Conservation (phyloP, 2,113 vertebrate species). For the Austrofundulus limnaeus region DNA sequence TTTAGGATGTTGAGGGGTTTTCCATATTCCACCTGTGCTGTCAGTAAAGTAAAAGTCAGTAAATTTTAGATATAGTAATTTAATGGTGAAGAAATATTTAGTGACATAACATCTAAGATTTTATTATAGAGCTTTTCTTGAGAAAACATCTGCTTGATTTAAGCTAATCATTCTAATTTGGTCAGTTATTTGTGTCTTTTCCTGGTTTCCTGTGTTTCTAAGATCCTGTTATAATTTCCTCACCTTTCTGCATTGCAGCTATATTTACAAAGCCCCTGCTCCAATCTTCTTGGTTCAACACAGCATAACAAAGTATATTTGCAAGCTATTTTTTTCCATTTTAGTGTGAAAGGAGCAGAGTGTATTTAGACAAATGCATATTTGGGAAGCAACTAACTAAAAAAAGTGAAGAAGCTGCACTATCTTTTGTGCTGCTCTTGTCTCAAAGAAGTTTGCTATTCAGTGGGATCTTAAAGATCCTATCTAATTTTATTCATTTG, state of each 20-base stretch:
- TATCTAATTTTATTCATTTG: not conserved
- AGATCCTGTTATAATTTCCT: slow-evolving; percentile 25
- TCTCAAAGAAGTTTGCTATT: slow-evolving; percentile 1
- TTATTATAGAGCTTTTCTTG: slow-evolving; percentile 62
- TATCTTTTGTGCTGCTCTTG: not conserved
- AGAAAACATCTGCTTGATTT: slow-evolving; percentile 67
- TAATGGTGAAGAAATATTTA: slow-evolving; percentile 46
- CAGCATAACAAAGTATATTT: slow-evolving; percentile 4
- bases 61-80: slow-evolving; percentile 56
- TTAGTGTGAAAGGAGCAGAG: slow-evolving; percentile 5
- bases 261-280: slow-evolving; percentile 5
- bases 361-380: slow-evolving; percentile 6
- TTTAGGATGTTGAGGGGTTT: slow-evolving; percentile 14
- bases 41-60: too few relatives aligned
- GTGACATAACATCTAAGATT: slow-evolving; percentile 59
- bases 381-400: slow-evolving; percentile 12
- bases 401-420: slow-evolving; percentile 11
- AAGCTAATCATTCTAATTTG: slow-evolving; percentile 45
- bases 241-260: slow-evolving; percentile 18
- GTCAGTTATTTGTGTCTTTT: slow-evolving; percentile 36
- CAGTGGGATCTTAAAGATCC: slow-evolving; percentile 1
- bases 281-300: slow-evolving; percentile 2
- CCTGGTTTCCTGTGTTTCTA: slow-evolving; percentile 25
- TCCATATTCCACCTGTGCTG: slow-evolving; percentile 44
- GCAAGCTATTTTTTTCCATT: not conserved